These are phyloP conservation scores for Gobio occitaniae DNA, from an alignment of 2,797 vertebrate species.

Conservation along the genomic window DNA sequence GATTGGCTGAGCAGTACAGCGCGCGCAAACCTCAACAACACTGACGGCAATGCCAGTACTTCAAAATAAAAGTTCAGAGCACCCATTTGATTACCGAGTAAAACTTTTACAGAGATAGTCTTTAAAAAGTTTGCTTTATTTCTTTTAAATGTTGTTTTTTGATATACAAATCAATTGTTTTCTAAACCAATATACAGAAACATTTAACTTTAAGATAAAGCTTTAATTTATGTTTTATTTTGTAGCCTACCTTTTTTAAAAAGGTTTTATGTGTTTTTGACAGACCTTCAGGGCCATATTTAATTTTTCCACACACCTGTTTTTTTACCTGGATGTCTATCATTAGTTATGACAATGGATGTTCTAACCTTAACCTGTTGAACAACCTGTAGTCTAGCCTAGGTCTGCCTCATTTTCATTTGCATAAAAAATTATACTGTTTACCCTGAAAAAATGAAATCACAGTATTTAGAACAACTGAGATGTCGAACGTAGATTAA, in stretches of 20 bases:
- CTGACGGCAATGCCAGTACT: background rate
- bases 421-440: background rate
- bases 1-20: slow-evolving; percentile 33
- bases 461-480: background rate
- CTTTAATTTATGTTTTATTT: background rate
- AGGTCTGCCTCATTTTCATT: background rate
- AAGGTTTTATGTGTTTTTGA: background rate
- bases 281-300: background rate
- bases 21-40: slow-evolving; percentile 33
- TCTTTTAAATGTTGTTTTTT: background rate
- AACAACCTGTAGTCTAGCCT: background rate
- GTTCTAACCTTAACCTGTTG: background rate
- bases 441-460: background rate
- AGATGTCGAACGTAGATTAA: background rate
- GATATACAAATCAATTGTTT: background rate
- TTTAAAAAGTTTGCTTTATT: background rate
- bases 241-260: background rate
- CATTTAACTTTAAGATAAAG: background rate
- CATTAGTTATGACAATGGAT: background rate
- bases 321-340: background rate
- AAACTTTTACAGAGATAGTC: background rate
- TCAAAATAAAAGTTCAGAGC: slow-evolving; percentile 57
- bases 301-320: background rate
- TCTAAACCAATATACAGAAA: background rate
- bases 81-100: background rate